Evolutionary conservation across 2,113 vertebrate genomes (phyloP).

Genomic region (Apaloderma vittatum): DNA sequence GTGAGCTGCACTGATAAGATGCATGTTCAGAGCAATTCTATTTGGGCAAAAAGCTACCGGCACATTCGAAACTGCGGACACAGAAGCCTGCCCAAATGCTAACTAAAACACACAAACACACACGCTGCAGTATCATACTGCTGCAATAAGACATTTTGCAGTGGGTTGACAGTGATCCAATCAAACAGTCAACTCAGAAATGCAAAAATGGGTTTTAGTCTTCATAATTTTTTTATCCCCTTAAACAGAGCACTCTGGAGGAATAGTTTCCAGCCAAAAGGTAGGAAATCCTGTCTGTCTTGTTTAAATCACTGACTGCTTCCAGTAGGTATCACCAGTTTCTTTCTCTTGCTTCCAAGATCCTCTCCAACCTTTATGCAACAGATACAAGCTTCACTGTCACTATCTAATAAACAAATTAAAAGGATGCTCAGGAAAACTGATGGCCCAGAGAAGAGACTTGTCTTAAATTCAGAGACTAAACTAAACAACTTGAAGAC

Average conservation of each 20-base stretch:
- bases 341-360: background rate
- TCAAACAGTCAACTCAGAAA: background rate
- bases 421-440: background rate
- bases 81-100: background rate
- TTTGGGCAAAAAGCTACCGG: constrained; percentile 55
- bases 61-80: background rate
- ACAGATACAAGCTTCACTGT: background rate
- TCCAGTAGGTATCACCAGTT: background rate
- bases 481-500: background rate
- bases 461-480: background rate
- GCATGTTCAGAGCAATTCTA: constrained; percentile 68
- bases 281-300: background rate
- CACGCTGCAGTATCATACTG: background rate
- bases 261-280: background rate
- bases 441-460: background rate
- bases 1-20: constrained; percentile 66
- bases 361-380: background rate
- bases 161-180: background rate
- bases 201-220: background rate
- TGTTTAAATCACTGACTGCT: background rate
- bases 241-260: background rate
- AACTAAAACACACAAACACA: background rate
- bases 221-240: background rate
- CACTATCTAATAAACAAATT: background rate
- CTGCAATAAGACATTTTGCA: background rate